Evolutionary conservation across 2,888 invertebrate species (phyloP).

Genomic region (Acanthococcus lagerstroemiae): DNA sequence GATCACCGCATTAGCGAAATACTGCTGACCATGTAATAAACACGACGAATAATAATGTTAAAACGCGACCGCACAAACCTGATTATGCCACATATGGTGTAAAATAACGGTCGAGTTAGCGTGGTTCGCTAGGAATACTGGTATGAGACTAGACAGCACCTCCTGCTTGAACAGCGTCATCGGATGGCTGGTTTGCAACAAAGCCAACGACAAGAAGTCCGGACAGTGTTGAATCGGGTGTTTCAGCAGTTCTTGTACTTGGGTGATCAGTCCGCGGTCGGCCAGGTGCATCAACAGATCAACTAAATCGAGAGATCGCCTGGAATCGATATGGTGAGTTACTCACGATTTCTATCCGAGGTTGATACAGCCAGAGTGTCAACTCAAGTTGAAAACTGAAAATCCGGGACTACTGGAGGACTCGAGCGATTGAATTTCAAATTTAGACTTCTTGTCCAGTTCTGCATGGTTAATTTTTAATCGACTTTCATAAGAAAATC

Average conservation of each 20-base stretch:
- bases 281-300: conserved; percentile 78
- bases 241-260: conserved; percentile 81
- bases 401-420: background rate
- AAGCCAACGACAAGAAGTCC: conserved; percentile 78
- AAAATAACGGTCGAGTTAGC: conserved; percentile 93
- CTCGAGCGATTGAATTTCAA: background rate
- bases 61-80: conserved; percentile 38
- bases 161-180: conserved; percentile 72
- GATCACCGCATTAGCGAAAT: background rate
- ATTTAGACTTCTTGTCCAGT: too few relatives aligned
- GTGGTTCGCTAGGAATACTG: conserved; percentile 88
- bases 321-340: conserved; percentile 36
- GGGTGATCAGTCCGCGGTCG: conserved; percentile 72
- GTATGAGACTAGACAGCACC: conserved; percentile 74
- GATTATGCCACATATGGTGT: conserved; percentile 90
- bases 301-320: conserved; percentile 78
- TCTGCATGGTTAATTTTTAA: too few relatives aligned
- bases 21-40: background rate
- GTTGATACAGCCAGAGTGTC: background rate
- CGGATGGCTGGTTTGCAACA: conserved; percentile 77
- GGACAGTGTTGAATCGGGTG: conserved; percentile 88
- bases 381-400: background rate
- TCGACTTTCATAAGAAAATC: too few relatives aligned
- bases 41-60: background rate
- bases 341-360: background rate